Evolutionary conservation across 2,113 vertebrate species (phyloP).

Genomic region (Myotis davidii): DNA sequence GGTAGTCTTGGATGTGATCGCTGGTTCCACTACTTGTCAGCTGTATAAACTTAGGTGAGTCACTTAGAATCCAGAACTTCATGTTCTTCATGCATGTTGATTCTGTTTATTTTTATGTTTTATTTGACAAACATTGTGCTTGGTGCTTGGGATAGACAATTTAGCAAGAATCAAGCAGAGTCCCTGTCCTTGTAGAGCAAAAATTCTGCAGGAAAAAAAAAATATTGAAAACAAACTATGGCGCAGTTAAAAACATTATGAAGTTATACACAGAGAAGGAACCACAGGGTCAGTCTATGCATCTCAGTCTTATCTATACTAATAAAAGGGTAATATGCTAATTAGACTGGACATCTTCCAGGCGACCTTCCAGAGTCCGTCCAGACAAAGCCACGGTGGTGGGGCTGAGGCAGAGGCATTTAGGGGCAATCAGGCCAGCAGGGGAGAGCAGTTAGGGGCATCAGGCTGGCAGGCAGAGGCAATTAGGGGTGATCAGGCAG

Average conservation of each 20-base stretch:
- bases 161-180: background rate
- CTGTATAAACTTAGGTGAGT: background rate
- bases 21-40: background rate
- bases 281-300: background rate
- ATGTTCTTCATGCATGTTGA: background rate
- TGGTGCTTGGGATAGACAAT: background rate
- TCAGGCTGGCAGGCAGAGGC: no score
- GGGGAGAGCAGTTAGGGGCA: no score
- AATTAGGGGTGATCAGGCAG: no score
- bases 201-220: background rate
- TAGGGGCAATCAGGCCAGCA: no score
- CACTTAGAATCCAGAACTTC: background rate
- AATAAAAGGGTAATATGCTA: no score
- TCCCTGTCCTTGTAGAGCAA: background rate
- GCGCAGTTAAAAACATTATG: background rate
- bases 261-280: background rate
- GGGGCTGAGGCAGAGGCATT: no score
- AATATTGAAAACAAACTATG: background rate
- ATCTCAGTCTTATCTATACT: background rate
- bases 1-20: background rate
- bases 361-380: no score
- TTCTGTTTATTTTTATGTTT: background rate
- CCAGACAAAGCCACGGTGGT: no score
- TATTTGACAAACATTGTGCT: background rate
- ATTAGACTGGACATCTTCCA: no score